A percentile compares a stretch with the other conserved stretches of the same genome.
Evolutionary conservation across 2,113 vertebrate genomes (phyloP).

Genomic region (Aegithalos caudatus): DNA sequence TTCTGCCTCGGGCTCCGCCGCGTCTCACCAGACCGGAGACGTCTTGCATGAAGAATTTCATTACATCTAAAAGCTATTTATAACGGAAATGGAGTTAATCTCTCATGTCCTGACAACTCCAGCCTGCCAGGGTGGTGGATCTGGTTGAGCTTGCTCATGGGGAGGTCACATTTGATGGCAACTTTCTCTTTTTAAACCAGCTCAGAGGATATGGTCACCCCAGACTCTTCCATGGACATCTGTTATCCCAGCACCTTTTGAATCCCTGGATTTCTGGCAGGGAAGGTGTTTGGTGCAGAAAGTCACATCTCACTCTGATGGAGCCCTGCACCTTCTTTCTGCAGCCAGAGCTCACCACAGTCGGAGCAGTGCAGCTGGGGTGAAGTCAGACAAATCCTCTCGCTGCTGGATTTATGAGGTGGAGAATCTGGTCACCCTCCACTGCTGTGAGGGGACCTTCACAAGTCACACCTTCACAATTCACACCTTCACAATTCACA

Average conservation of each 20-base stretch:
- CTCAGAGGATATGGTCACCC: background rate
- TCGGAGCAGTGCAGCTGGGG: background rate
- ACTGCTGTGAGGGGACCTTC: background rate
- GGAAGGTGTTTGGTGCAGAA: background rate
- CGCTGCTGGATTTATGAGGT: accelerated
- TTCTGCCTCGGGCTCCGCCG: accelerated
- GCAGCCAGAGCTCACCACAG: accelerated
- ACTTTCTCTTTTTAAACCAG: background rate
- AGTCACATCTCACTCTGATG: background rate
- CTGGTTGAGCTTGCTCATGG: background rate
- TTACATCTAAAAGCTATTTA: background rate
- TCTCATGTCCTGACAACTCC: background rate
- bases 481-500: background rate
- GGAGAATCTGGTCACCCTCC: background rate
- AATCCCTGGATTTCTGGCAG: background rate
- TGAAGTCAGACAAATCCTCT: background rate
- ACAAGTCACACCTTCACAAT: background rate
- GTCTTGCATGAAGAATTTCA: background rate
- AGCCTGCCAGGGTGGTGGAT: background rate
- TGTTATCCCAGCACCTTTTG: background rate
- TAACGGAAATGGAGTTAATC: background rate
- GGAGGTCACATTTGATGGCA: background rate
- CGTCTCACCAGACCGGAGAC: background rate
- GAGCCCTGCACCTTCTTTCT: background rate
- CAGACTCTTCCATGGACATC: accelerated